These are phyloP conservation scores for Onchidella celtica DNA, from an alignment of 2,888 invertebrate species.

Conservation along the genomic window DNA sequence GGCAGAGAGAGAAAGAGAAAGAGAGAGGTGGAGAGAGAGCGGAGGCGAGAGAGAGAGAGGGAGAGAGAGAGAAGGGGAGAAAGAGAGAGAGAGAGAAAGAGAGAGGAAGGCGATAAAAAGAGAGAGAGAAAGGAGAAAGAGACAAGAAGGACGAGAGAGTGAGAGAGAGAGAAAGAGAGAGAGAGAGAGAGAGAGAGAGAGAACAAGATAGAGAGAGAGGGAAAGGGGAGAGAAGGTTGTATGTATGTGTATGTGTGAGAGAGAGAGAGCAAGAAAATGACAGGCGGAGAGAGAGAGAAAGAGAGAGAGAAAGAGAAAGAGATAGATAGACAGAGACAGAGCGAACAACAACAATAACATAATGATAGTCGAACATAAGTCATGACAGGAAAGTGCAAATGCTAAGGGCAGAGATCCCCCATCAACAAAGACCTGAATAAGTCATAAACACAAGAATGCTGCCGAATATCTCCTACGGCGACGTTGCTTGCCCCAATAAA, in stretches of 20 bases:
- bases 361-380: no score
- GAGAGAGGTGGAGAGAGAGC: background rate
- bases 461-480: no score
- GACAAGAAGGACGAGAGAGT: background rate
- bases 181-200: conserved; percentile 7
- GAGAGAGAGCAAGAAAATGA: background rate
- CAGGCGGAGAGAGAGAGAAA: background rate
- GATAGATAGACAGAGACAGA: no score
- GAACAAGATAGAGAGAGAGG: background rate
- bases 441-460: no score
- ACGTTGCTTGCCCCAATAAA: no score
- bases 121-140: background rate
- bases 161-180: conserved; percentile 2
- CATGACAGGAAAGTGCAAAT: no score
- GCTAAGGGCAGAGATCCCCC: no score
- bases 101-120: background rate
- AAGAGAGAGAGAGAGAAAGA: background rate
- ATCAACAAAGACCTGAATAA: no score
- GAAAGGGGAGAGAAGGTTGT: background rate
- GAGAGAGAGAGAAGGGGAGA: background rate
- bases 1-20: background rate
- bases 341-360: no score
- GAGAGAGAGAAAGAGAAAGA: background rate
- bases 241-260: no score
- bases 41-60: background rate